A percentile compares a stretch with the other conserved stretches of the same genome.
Conservation (phyloP, 2,113 vertebrate species). For the Eidolon helvum region DNA sequence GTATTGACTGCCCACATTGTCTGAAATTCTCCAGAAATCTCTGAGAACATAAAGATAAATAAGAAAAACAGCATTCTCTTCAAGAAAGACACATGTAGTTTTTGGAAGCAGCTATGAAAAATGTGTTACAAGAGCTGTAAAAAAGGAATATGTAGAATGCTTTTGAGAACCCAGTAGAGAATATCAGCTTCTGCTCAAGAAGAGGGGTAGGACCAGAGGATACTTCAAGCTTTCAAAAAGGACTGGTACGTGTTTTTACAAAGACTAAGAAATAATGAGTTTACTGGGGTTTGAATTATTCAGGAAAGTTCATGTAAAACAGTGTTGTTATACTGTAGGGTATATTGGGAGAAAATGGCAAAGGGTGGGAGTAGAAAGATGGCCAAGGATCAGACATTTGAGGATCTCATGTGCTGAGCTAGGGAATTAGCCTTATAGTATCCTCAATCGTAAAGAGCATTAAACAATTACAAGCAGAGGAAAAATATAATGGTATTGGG, state of each 20-base stretch:
- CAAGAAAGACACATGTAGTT: not conserved
- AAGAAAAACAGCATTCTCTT: not conserved
- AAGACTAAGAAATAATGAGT: not conserved
- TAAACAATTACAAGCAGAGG: not conserved
- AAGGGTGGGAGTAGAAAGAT: not conserved
- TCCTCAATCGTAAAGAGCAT: not conserved
- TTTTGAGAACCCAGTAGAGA: not conserved
- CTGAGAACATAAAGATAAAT: not conserved
- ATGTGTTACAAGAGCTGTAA: not conserved
- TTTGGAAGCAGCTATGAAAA: not conserved
- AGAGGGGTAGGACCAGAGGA: not conserved
- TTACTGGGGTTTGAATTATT: not conserved
- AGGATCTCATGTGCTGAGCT: not conserved
- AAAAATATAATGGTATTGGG: not conserved
- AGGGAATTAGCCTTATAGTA: not conserved
- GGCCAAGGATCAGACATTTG: not conserved
- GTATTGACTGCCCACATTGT: not conserved
- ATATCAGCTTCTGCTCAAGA: not conserved
- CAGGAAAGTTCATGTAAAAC: not conserved
- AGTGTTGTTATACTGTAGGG: too few relatives aligned
- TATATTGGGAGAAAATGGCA: too few relatives aligned
- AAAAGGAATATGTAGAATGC: not conserved
- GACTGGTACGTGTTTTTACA: not conserved
- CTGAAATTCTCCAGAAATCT: not conserved
- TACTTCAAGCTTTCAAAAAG: not conserved